Conservation (phyloP, 2,797 vertebrate genomes). For the Neoniphon sammara region DNA sequence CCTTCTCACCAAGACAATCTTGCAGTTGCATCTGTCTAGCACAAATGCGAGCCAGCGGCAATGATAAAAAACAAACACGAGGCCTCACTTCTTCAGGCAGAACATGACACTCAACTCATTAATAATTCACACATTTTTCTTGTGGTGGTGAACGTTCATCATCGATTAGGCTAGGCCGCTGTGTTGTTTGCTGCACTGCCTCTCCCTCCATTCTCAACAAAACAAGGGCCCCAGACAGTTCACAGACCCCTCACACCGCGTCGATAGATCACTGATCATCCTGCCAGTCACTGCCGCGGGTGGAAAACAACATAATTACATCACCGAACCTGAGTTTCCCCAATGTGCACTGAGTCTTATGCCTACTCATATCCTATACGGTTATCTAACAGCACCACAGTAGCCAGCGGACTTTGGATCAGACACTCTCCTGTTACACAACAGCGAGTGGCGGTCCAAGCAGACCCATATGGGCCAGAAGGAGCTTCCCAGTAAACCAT, state of each 20-base stretch:
- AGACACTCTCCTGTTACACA: constrained; percentile 67
- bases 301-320: constrained; percentile 22
- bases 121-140: constrained; percentile 68
- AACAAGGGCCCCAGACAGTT: not conserved
- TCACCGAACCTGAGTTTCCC: not conserved
- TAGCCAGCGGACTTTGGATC: constrained; percentile 60
- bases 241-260: not conserved
- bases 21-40: not conserved
- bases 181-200: constrained; percentile 17
- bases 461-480: constrained; percentile 46
- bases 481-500: constrained; percentile 55
- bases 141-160: constrained; percentile 38
- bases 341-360: constrained; percentile 11
- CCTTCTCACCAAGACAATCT: not conserved
- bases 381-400: constrained; percentile 62
- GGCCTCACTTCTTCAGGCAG: constrained; percentile 37
- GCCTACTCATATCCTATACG: constrained; percentile 25
- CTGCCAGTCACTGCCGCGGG: not conserved
- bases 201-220: constrained; percentile 42
- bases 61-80: constrained; percentile 41
- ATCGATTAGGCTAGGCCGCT: constrained; percentile 56
- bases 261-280: not conserved
- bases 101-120: constrained; percentile 70
- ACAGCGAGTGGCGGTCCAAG: constrained; percentile 56
- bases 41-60: constrained; percentile 18